Evolutionary conservation across 2,888 invertebrate genomes (phyloP).

Genomic region (Papilio gigon): DNA sequence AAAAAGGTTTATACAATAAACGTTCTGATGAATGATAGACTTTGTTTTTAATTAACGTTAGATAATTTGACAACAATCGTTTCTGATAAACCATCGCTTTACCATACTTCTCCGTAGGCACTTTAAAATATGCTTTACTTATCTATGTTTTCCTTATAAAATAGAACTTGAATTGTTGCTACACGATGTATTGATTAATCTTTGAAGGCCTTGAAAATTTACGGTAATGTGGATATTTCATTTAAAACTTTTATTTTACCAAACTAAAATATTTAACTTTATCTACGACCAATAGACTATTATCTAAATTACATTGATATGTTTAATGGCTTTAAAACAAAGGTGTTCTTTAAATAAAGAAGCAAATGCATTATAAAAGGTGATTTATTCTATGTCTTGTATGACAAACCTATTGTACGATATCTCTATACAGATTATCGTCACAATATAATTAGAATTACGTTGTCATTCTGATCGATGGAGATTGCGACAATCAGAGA

Average conservation of each 20-base stretch:
- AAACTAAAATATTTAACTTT: not conserved
- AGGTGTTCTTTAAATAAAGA: not conserved
- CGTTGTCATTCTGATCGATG: not conserved
- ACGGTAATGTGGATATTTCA: no score
- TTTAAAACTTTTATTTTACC: no score
- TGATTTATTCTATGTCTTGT: not conserved
- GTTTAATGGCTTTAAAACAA: not conserved
- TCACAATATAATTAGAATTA: not conserved
- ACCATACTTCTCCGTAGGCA: no score
- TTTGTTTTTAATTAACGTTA: not conserved
- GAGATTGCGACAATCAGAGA: no score
- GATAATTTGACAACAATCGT: not conserved
- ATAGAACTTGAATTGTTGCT: no score
- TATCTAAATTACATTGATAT: conserved; percentile 5
- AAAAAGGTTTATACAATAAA: conserved; percentile 5
- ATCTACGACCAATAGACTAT: not conserved
- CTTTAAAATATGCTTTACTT: no score
- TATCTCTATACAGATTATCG: not conserved
- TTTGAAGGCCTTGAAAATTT: no score
- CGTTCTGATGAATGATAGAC: not conserved
- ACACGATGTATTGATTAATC: no score
- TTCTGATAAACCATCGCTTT: no score
- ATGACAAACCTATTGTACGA: not conserved
- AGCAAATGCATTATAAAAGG: not conserved
- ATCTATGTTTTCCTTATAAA: no score